Evolutionary conservation across 2,797 vertebrate genomes (phyloP), one percentile per base, ranked within the genome.

Genomic region (Oreortyx pictus): DNA sequence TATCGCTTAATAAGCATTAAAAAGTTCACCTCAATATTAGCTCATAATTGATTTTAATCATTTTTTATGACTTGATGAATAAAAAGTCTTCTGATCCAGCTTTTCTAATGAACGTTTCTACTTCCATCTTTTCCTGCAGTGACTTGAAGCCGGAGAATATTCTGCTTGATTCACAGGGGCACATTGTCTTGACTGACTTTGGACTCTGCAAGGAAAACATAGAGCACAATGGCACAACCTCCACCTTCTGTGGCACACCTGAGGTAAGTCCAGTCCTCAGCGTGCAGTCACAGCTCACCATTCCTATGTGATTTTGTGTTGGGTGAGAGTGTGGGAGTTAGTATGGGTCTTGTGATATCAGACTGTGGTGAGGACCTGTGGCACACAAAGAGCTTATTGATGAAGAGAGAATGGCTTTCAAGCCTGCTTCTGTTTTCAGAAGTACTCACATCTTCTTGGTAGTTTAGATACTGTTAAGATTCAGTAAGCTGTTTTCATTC

Each of bases 171-270:
- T 99, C 98, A 1, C 99, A 99, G 96, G 99, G 99, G 18, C 99
- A 99, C 97, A 99, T 99, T 83, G 98, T 99, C 81, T 98, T 99
- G 77, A 99, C 99, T 11, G 99, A 99, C 95, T 99, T 99, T 10
- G 99, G 99, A 50, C 98, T 99, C 86, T 99, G 99, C 98, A 99
- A 99, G 94, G 99, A 99, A 97, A 99, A 99, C 96, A 99, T 99
- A 4, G 99, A 99, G 88, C 98, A 98, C 95, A 99, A 99, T 1
- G 99, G 99, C 91, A 99, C 99, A 3, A 99, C 99, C 2, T 99
- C 99, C 56, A 99, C 99, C 13, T 99, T 99, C 98, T 99, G 99
- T 0, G 99, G 99, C 95, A 99, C 99, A 1, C 99, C 99, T 3
- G 99, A 99, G 98, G 99, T 99, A 98, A 0, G 93, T 23, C 29